phyloP scores from a whole-genome alignment of 2,113 vertebrate genomes.

The Phycodurus eques region DNA sequence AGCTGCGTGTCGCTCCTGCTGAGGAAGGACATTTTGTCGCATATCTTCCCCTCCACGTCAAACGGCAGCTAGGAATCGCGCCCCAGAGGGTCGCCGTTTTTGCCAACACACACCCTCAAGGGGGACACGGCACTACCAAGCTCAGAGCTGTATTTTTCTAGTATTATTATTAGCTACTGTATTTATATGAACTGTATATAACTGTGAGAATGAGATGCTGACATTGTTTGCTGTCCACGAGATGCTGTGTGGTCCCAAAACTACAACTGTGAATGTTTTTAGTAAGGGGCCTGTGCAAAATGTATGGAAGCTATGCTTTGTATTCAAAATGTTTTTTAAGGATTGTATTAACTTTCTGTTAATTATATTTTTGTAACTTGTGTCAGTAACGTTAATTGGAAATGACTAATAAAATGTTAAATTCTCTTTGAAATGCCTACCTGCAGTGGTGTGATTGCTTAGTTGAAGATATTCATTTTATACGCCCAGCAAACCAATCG shows the following conservation, averaged over 20 bases:
- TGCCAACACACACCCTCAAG: slow-evolving; percentile 1
- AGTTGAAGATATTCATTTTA: no score
- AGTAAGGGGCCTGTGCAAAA: not conserved
- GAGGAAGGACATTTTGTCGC: slow-evolving; percentile 64
- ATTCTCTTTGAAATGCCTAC: not conserved
- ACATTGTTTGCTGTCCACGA: not conserved
- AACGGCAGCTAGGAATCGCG: slow-evolving; percentile 50
- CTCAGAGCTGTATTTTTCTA: slow-evolving; percentile 21
- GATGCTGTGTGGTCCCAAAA: not conserved
- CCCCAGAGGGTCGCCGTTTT: not conserved
- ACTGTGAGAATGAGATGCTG: slow-evolving; percentile 2
- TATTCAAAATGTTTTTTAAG: not conserved
- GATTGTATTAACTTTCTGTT: not conserved
- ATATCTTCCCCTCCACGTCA: slow-evolving; percentile 33
- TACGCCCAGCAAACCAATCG: no score
- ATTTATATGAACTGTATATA: slow-evolving; percentile 14
- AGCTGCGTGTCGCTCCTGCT: slow-evolving; percentile 77
- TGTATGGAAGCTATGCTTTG: not conserved
- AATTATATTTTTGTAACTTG: not conserved
- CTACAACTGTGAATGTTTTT: slow-evolving; percentile 4
- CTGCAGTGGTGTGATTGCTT: no score
- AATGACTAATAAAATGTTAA: not conserved
- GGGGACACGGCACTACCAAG: not conserved
- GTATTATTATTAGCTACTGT: no score
- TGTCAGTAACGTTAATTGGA: not conserved